phyloP scores from a whole-genome alignment of 2,113 vertebrate genomes.

The Lonchura striata region DNA sequence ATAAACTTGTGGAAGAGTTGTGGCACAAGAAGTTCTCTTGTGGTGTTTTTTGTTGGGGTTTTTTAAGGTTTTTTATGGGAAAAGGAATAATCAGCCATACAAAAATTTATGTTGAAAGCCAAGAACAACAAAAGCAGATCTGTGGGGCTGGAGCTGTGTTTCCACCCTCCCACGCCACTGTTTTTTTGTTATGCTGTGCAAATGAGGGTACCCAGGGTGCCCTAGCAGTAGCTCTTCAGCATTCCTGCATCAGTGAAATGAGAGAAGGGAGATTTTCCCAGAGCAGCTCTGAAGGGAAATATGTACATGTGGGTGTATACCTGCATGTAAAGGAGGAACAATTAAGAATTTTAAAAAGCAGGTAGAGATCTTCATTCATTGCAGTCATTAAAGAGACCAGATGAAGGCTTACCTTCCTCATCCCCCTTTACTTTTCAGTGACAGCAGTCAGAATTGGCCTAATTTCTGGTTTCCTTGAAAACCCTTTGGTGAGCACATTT shows the following conservation, averaged over 20 bases:
- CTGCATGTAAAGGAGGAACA: background rate
- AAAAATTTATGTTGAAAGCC: background rate
- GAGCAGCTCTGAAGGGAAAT: background rate
- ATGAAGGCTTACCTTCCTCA: background rate
- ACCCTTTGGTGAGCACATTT: background rate
- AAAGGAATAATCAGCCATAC: background rate
- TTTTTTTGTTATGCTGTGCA: background rate
- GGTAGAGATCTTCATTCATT: background rate
- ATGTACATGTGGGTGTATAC: accelerated
- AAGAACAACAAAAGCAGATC: background rate
- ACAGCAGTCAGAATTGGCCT: background rate
- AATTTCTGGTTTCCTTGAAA: background rate
- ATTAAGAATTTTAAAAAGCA: background rate
- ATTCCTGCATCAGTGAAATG: background rate
- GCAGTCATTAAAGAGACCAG: background rate
- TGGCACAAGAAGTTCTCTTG: background rate
- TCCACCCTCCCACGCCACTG: accelerated
- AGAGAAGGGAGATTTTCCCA: background rate
- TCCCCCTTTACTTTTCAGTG: accelerated
- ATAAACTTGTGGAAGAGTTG: background rate
- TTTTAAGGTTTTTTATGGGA: background rate
- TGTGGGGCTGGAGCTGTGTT: background rate
- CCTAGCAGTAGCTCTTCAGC: background rate
- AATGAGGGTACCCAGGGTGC: background rate
- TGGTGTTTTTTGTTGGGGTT: background rate